phyloP scores from a whole-genome alignment of 2,888 invertebrate genomes.

The Camponotus fellah region DNA sequence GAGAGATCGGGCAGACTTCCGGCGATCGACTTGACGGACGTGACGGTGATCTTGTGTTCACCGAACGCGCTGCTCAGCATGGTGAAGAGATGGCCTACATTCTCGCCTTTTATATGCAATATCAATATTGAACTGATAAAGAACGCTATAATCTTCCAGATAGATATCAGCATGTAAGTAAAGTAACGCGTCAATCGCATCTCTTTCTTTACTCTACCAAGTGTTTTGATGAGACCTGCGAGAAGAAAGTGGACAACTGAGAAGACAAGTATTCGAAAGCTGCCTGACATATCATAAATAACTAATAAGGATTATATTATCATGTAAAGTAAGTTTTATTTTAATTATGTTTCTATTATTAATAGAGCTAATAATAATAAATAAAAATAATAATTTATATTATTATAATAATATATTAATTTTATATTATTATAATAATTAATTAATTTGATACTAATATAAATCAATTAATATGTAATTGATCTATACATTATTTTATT shows the following conservation, averaged over 20 bases:
- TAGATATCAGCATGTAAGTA: conserved; percentile 95
- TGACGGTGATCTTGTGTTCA: conserved; percentile 92
- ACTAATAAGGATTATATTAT: too few relatives aligned
- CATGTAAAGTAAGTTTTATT: too few relatives aligned
- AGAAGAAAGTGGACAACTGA: not conserved
- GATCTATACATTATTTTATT: too few relatives aligned
- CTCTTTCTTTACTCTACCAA: conserved; percentile 93
- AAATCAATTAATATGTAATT: too few relatives aligned
- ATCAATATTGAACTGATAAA: conserved; percentile 91
- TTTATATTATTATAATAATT: too few relatives aligned
- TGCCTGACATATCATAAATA: too few relatives aligned
- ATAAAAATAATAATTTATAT: too few relatives aligned
- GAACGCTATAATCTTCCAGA: conserved; percentile 96
- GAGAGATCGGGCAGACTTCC: conserved; percentile 90
- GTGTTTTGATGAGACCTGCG: conserved; percentile 90
- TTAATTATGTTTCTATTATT: too few relatives aligned
- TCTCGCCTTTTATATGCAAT: conserved; percentile 92
- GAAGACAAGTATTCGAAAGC: not conserved
- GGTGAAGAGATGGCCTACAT: conserved; percentile 92
- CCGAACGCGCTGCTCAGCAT: conserved; percentile 92
- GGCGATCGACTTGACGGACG: conserved; percentile 88
- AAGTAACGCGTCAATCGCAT: conserved; percentile 94
- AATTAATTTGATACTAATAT: too few relatives aligned
- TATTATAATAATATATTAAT: too few relatives aligned
- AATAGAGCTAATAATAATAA: too few relatives aligned